Evolutionary conservation across 1,140 invertebrate species (phyloP), one percentile per base, ranked within the genome.

Genomic region (Zaprionus ornatus): DNA sequence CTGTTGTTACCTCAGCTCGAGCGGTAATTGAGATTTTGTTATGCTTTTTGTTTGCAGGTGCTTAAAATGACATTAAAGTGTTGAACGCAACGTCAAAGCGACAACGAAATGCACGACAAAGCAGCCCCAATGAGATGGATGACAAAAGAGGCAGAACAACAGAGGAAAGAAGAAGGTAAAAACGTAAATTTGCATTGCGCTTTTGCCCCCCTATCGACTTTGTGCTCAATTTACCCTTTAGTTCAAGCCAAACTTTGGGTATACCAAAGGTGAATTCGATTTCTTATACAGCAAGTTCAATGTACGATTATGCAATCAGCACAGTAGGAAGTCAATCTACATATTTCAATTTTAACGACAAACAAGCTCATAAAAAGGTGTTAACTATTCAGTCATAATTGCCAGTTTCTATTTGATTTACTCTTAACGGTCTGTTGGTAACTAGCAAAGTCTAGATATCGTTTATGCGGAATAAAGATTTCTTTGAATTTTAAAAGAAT

Each of bases 41-140:
- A 59, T 79, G 76, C 64, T 83, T 83, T 75, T 83, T 78, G 55
- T 71, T 71, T 80, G 80, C 84, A 88, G 74, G 77, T 83, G 80
- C 77, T 86, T 80, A 80, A 88, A 83, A 60, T 72, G 69, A 32
- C 66, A 72, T 52, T 59, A 69, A 85, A 72, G 69, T 63, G 73
- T 74, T 40, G 59, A 70, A 52, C 32, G 55, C 4, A 37, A 35
- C 12, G 6, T 13, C 7, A 75, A 61, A 64, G 65, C 48, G 50
- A 17, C 37, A 60, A 6, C 40, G n/a, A n/a, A 71, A 10, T 37
- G 10, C 32, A n/a, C 32, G 25, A 61, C 10, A 50, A 19, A 32
- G 29, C 29, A 10, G 29, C 9, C 9, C 9, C 48, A n/a, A 54
- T 32, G 15, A 23, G 17, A 17, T 37, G 17, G 54, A 17, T 13